phyloP scores from a whole-genome alignment of 1,140 invertebrate species.

The Rhynchophorus ferrugineus region DNA sequence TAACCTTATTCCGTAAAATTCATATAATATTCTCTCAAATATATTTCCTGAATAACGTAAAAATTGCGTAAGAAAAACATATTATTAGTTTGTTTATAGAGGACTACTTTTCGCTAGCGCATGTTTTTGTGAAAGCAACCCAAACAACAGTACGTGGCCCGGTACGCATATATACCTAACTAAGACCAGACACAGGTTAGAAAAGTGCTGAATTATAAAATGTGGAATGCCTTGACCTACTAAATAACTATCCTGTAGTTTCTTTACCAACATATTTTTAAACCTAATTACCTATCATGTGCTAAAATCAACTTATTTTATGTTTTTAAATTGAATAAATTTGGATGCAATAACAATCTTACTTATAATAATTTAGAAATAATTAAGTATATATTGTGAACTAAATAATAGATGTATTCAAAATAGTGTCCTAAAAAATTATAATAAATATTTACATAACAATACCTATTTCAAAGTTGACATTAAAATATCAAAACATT shows the following conservation, averaged over 20 bases:
- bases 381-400: no score
- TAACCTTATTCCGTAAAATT: no score
- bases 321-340: no score
- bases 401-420: no score
- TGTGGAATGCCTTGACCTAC: background rate
- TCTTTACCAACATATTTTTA: constrained; percentile 1
- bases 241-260: background rate
- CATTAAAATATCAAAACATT: no score
- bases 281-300: constrained; percentile 1
- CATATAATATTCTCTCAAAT: background rate
- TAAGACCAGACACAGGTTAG: background rate
- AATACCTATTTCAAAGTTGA: no score
- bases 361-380: no score
- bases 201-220: constrained; percentile 1
- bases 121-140: constrained; percentile 33
- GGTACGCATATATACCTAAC: background rate
- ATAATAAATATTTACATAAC: no score
- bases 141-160: constrained; percentile 26
- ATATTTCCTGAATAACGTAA: background rate
- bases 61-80: background rate
- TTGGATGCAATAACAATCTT: no score
- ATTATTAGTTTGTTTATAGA: constrained; percentile 23
- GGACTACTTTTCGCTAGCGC: constrained; percentile 32
- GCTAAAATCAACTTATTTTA: no score
- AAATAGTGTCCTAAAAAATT: no score